A percentile compares a stretch with the other conserved stretches of the same genome.
Evolutionary conservation across 2,797 vertebrate species (phyloP).

Genomic region (Crenichthys baileyi): DNA sequence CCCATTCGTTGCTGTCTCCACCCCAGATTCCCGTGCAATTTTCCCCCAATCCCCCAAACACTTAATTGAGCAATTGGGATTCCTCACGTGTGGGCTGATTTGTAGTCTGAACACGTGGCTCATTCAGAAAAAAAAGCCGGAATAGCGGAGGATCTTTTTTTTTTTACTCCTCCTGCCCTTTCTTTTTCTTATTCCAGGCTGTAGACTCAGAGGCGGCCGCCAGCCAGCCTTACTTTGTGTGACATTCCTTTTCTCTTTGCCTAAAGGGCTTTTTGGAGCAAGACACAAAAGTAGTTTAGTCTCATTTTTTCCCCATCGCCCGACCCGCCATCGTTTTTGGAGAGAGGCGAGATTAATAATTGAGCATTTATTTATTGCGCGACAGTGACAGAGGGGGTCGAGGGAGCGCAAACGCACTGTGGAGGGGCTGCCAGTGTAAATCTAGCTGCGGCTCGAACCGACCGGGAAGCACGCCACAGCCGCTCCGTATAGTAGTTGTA

Average conservation of each 20-base stretch:
- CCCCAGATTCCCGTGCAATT: conserved; percentile 79
- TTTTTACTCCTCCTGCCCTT: conserved; percentile 53
- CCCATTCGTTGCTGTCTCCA: conserved; percentile 71
- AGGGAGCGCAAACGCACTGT: conserved; percentile 77
- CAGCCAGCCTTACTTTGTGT: conserved; percentile 88
- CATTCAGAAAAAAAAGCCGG: conserved; percentile 90
- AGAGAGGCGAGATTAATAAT: conserved; percentile 84
- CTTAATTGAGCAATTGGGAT: conserved; percentile 96
- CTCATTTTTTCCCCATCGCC: conserved; percentile 63
- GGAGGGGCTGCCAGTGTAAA: conserved; percentile 77
- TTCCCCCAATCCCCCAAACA: conserved; percentile 81
- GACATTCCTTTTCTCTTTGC: conserved; percentile 91
- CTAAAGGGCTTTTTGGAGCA: conserved; percentile 82
- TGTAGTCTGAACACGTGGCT: conserved; percentile 99
- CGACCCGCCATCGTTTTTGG: conserved; percentile 80
- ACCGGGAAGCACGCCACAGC: conserved; percentile 81
- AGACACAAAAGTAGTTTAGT: conserved; percentile 88
- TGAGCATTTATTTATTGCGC: conserved; percentile 80
- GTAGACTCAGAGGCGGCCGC: conserved; percentile 87
- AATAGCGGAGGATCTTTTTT: conserved; percentile 87
- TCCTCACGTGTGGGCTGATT: conserved; percentile 99
- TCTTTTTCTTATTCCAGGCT: conserved; percentile 77
- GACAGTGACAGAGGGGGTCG: conserved; percentile 71
- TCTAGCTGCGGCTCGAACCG: conserved; percentile 77
- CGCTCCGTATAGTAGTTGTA: conserved; percentile 71